phyloP scores from a whole-genome alignment of 2,113 vertebrate genomes.

The Laticauda laticaudata region DNA sequence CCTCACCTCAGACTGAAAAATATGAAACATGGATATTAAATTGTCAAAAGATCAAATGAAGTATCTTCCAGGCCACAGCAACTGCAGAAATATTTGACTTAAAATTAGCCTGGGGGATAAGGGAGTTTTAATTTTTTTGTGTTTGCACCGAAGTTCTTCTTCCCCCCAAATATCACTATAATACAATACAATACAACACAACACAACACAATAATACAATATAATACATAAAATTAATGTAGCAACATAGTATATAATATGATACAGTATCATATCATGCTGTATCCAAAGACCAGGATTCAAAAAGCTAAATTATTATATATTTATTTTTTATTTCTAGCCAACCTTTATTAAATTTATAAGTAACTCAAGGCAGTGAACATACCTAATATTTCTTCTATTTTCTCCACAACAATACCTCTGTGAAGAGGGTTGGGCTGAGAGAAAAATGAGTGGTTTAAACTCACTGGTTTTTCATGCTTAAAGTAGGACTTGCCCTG shows the following conservation, averaged over 20 bases:
- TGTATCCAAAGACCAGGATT: background rate
- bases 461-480: background rate
- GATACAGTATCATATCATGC: background rate
- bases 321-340: background rate
- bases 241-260: background rate
- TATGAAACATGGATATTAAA: background rate
- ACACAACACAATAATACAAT: background rate
- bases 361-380: background rate
- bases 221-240: too few species aligned
- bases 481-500: background rate
- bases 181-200: too few species aligned
- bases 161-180: background rate
- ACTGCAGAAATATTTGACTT: background rate
- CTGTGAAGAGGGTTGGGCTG: background rate
- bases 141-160: background rate
- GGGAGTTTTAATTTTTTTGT: background rate
- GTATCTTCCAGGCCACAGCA: background rate
- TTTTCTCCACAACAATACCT: background rate
- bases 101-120: background rate
- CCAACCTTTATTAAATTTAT: background rate
- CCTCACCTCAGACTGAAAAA: background rate
- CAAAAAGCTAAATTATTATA: background rate
- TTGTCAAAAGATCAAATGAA: background rate
- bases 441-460: background rate
- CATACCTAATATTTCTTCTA: background rate